Conservation (phyloP, 2,797 vertebrate species). For the Anguilla megastoma region DNA sequence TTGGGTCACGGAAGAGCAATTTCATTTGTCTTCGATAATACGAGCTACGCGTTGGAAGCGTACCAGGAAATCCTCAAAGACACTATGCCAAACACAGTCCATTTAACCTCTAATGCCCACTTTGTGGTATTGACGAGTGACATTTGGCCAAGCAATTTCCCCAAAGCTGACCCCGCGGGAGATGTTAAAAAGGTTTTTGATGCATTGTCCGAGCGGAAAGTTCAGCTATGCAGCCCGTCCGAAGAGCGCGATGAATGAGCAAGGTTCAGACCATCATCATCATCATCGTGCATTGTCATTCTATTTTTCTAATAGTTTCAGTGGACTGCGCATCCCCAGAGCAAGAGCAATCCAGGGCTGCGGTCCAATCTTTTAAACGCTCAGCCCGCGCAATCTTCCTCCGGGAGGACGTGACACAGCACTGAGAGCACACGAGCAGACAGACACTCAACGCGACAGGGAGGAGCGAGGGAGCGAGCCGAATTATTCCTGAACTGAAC, state of each 20-base stretch:
- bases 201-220: neutral
- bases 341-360: neutral
- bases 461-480: no score
- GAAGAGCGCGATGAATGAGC: neutral
- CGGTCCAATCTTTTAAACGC: no score
- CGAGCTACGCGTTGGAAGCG: neutral
- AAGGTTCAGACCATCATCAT: neutral
- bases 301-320: neutral
- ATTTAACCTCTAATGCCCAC: constrained; percentile 6
- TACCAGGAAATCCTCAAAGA: neutral
- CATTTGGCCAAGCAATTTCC: constrained; percentile 3
- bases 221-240: neutral
- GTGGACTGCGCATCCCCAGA: neutral
- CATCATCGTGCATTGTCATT: neutral
- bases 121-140: neutral
- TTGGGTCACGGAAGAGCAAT: neutral
- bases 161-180: neutral
- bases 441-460: no score
- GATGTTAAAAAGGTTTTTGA: neutral
- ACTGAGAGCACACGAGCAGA: no score
- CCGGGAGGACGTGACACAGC: no score
- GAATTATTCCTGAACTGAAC: no score
- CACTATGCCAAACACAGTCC: neutral
- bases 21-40: neutral
- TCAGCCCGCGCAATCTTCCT: no score